These are phyloP conservation scores for Piaya cayana DNA, from an alignment of 2,113 vertebrate species.

Conservation along the genomic window DNA sequence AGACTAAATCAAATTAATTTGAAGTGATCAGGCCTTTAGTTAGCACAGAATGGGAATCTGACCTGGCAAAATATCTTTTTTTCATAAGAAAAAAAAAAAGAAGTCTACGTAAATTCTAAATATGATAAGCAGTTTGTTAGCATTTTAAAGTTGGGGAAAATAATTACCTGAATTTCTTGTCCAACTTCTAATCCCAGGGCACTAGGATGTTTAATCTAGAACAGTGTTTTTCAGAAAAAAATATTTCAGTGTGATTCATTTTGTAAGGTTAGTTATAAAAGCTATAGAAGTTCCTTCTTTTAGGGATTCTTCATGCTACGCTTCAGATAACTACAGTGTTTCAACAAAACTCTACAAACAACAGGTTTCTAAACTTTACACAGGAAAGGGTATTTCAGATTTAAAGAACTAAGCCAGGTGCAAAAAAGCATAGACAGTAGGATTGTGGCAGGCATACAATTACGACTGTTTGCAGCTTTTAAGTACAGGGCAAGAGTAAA, in stretches of 20 bases:
- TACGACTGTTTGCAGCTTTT: neutral
- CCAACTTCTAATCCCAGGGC: conserved; percentile 94
- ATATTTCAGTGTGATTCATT: neutral
- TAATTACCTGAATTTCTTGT: conserved; percentile 94
- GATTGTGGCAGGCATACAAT: neutral
- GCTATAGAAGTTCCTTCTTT: neutral
- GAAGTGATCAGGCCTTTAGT: neutral
- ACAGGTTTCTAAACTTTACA: neutral
- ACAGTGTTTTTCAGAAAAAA: neutral
- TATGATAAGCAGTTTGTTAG: neutral
- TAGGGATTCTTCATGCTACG: neutral
- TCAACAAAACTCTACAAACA: neutral
- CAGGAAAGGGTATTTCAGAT: neutral
- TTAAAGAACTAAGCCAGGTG: neutral
- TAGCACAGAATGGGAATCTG: neutral
- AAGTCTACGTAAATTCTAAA: neutral
- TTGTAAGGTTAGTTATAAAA: neutral
- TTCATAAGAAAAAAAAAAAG: neutral
- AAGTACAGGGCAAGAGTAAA: neutral
- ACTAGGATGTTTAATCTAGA: conserved; percentile 92
- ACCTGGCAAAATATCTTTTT: neutral
- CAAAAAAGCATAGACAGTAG: neutral
- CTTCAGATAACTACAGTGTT: neutral
- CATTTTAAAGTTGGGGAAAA: neutral
- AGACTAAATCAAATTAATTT: neutral